Conservation (phyloP, 2,888 invertebrate species). For the Meloe dianella region DNA sequence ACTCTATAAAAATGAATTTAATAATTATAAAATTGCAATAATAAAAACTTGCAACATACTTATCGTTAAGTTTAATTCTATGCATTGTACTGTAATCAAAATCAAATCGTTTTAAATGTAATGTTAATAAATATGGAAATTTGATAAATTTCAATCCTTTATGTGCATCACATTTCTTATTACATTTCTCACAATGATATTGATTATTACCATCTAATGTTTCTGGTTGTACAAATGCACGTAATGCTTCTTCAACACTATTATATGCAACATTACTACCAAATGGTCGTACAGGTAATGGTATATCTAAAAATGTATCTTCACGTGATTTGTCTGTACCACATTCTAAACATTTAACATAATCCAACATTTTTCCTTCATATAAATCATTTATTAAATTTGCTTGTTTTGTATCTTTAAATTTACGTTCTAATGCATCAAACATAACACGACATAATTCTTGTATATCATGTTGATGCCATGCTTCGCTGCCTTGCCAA, state of each 20-base stretch:
- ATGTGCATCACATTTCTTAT: slow-evolving; percentile 86
- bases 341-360: slow-evolving; percentile 87
- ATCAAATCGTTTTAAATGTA: slow-evolving; percentile 89
- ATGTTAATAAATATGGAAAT: slow-evolving; percentile 84
- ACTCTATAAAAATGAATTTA: slow-evolving; percentile 65
- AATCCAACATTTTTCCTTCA: slow-evolving; percentile 80
- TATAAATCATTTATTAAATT: slow-evolving; percentile 83
- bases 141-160: slow-evolving; percentile 87
- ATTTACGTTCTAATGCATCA: slow-evolving; percentile 84
- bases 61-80: slow-evolving; percentile 86
- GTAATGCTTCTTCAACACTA: slow-evolving; percentile 80
- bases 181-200: slow-evolving; percentile 85
- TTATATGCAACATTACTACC: slow-evolving; percentile 78
- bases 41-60: slow-evolving; percentile 61
- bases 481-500: slow-evolving; percentile 88
- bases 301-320: slow-evolving; percentile 85
- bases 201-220: slow-evolving; percentile 83
- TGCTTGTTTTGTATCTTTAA: slow-evolving; percentile 81
- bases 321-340: slow-evolving; percentile 80
- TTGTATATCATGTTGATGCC: slow-evolving; percentile 93
- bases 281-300: slow-evolving; percentile 83
- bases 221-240: slow-evolving; percentile 85
- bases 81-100: slow-evolving; percentile 86
- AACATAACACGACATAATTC: slow-evolving; percentile 90
- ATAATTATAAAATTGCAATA: slow-evolving; percentile 7